Evolutionary conservation across 2,113 vertebrate species (phyloP).

Genomic region (Perognathus longimembris): DNA sequence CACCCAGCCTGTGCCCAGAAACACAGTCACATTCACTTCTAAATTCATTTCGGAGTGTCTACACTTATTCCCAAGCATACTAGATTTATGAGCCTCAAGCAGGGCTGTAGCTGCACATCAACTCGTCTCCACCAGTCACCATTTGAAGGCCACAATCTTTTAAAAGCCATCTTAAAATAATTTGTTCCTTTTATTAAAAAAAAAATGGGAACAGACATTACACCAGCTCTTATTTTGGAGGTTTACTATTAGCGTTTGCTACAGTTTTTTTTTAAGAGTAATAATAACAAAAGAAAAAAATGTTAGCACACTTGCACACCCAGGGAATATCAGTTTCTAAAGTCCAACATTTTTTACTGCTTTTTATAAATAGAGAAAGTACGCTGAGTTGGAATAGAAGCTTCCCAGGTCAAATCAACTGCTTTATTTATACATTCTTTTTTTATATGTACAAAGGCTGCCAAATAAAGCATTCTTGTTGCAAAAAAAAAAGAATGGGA

Average conservation of each 20-base stretch:
- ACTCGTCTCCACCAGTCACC: not conserved
- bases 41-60: conserved; percentile 76
- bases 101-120: conserved; percentile 32
- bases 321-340: conserved; percentile 77
- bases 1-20: conserved; percentile 66
- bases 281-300: conserved; percentile 56
- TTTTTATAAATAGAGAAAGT: conserved; percentile 78
- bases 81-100: conserved; percentile 76
- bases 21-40: conserved; percentile 67
- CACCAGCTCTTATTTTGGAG: conserved; percentile 39
- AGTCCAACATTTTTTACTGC: conserved; percentile 74
- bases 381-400: conserved; percentile 66
- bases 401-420: conserved; percentile 76
- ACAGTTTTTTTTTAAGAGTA: conserved; percentile 41
- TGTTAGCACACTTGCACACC: conserved; percentile 48
- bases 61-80: conserved; percentile 71
- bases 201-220: not conserved
- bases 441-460: conserved; percentile 53
- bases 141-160: conserved; percentile 34
- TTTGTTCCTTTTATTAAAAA: not conserved
- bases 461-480: conserved; percentile 77
- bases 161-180: conserved; percentile 47
- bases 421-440: conserved; percentile 77
- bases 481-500: conserved; percentile 27
- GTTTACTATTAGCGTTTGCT: conserved; percentile 52